Percentiles rank a stretch among this genome's conserved stretches.
Conservation (phyloP, 2,797 vertebrate genomes). For the Hippoglossus hippoglossus region DNA sequence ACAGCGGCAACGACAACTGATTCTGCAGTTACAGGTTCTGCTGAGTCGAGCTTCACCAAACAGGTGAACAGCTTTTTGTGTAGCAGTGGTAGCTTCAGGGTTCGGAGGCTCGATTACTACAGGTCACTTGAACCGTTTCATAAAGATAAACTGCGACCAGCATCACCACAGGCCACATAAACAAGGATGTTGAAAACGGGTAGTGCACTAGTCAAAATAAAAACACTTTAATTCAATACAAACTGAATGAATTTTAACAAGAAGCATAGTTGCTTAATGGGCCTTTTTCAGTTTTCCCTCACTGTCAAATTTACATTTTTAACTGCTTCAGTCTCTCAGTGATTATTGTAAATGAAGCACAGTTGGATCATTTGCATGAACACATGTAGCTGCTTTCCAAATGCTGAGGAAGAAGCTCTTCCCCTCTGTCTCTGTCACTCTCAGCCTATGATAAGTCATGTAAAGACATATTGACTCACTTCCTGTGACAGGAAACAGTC, state of each 20-base stretch:
- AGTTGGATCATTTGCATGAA: neutral
- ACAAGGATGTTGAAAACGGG: too few relatives aligned
- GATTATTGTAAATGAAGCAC: neutral
- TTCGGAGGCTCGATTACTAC: too few relatives aligned
- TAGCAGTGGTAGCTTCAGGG: too few relatives aligned
- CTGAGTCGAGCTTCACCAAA: too few relatives aligned
- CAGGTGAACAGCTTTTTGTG: too few relatives aligned
- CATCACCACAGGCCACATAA: too few relatives aligned
- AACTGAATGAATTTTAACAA: neutral
- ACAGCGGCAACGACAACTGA: too few relatives aligned
- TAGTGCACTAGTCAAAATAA: neutral
- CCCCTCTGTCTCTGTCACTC: conserved; percentile 13
- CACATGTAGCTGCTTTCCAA: conserved; percentile 14
- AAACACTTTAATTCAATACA: neutral
- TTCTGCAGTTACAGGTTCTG: too few relatives aligned
- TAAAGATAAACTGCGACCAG: too few relatives aligned
- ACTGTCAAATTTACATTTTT: neutral
- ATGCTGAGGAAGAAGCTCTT: conserved; percentile 34
- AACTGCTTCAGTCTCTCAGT: neutral
- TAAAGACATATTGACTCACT: conserved; percentile 68
- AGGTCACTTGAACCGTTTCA: too few relatives aligned
- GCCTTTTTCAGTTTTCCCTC: neutral
- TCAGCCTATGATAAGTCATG: conserved; percentile 40
- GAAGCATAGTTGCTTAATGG: neutral
- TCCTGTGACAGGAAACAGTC: conserved; percentile 73